Evolutionary conservation across 1,140 invertebrate genomes (phyloP), one percentile per base, ranked within the genome.

Genomic region (Neodiprion virginianus): DNA sequence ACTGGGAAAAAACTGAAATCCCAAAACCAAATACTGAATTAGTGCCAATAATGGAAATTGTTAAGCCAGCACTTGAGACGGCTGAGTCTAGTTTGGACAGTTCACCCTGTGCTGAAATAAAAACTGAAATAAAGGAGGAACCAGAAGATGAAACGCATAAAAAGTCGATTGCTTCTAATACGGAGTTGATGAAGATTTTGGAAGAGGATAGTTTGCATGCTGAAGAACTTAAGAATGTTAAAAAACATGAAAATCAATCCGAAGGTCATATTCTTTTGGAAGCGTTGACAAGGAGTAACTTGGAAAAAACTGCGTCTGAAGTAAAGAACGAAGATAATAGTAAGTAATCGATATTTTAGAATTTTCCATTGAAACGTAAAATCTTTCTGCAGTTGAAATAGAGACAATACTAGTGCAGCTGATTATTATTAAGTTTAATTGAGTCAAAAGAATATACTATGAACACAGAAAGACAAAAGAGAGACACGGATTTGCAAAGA

Each of bases 1-100:
- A 93, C 77, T 96, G 95, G 95, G 93, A 94, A 75, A 91, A 91
- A 77, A 83, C 85, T 0, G 87, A 89, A 85, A 71, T 85, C 67
- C 80, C 83, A 50, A 79, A 86, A 71, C 73, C 81, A 66, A 79
- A 85, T 10, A 74, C 75, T 0, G 83, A 87, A 7, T 83, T 85
- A 23, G 77, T 89, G 73, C 81, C 87, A 71, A 73, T 88, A 23
- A 82, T 86, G 71, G 83, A 87, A 74, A 80, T 85, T 72, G 79
- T 78, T 49, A 79, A 87, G 80, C 67, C 40, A 48, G 71, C 67
- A 50, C 74, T 74, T 8, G 77, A 79, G 65, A 11, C 66, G 40
- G 21, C 4, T 9, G 80, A 85, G 21, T 67, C 69, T 0, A 70
- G 47, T 71, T 49, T 48, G 70, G 70, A 71, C 0, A 48, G 21